Base-by-base conservation (phyloP, 2,113 vertebrate genomes). In the Dendrocopos noguchii region DNA sequence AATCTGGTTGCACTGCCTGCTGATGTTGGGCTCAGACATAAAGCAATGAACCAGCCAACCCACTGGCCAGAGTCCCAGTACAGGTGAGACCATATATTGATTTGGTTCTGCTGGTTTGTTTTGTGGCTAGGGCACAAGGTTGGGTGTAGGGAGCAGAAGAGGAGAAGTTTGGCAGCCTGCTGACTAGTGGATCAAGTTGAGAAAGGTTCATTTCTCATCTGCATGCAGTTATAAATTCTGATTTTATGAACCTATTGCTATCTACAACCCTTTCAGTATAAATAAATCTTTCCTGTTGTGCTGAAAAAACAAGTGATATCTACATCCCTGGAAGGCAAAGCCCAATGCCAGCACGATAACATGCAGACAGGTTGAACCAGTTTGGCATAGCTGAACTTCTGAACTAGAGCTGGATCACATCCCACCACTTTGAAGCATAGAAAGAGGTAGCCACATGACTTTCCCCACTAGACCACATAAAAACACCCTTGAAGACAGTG, bases 41-140 rank as follows among this genome's bases (percentile, higher is more conserved):
- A 6, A 60, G 14, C 9, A 83, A 66, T 15, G 2, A 64, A 39
- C 10, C 31, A 4, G 22, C 5, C 52, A 21, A 56, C 28, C 13
- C 1, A 1, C 11, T 57, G 13, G 5, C 75, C 29, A 46, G 53
- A 19, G 44, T 7, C 63, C 53, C 44, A 19, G 50, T 39, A 55
- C 1, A 2, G 15, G 57, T 53, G 55, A 70, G 36, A 17, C 14
- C 0, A 0, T 28, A 27, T 0, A 0, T n/a, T 64, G 31, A 53
- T 87, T 75, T 68, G 36, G 29, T 59, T 73, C n/a, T 73, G 39
- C 16, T 56, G 2, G 29, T 91, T 70, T 46, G 6, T 21, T 46
- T 52, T 0, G 0, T 15, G 53, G 29, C 29, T 68, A 15, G 27
- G 12, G 28, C 13, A 83, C 28, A 46, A 59, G 87, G 5, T 44